Base-by-base conservation (phyloP, 2,797 vertebrate genomes). In the Falco naumanni region DNA sequence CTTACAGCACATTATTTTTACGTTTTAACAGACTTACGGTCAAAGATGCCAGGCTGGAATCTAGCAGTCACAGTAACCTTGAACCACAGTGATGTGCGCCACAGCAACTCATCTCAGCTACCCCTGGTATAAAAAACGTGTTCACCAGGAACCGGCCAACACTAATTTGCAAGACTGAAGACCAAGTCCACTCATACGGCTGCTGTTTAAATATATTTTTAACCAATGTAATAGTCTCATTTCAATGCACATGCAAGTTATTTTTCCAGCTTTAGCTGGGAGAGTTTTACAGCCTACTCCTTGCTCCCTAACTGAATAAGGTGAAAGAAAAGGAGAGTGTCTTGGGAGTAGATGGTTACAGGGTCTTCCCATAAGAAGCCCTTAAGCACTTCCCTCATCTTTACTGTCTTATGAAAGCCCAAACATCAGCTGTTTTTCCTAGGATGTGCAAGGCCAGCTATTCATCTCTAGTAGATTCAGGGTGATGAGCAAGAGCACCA, bases 71-170 rank as follows among this genome's bases (percentile, higher is more conserved):
- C 10, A 56, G 41, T 18, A 57, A 47, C 48, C 22, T n/a, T 17
- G 5, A 80, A 64, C 20, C 0, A 1, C 74, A 60, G 28, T 2
- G 8, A 41, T 13, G 14, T 64, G 31, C 2, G 1, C 51, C 57
- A 43, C 9, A 47, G 41, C 9, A 47, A 17, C 26, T 66, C 34
- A 31, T 9, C 48, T 65, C 56, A 34, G 56, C 51, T 54, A 56
- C 26, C 33, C 7, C 10, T 1, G 4, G 16, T 3, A 28, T 6
- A 10, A 83, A 51, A 59, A 45, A 16, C 1, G 1, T 3, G 0
- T 56, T 69, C 25, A 45, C 7, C 13, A 56, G 66, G 7, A 74
- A 50, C 1, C 12, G 18, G 39, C 33, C 63, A 75, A 50, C 33
- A 10, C 34, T 17, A 19, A 56, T 29, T 33, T 47, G 51, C 34